phyloP scores from a whole-genome alignment of 2,888 invertebrate species.

The Papilio demoleus region DNA sequence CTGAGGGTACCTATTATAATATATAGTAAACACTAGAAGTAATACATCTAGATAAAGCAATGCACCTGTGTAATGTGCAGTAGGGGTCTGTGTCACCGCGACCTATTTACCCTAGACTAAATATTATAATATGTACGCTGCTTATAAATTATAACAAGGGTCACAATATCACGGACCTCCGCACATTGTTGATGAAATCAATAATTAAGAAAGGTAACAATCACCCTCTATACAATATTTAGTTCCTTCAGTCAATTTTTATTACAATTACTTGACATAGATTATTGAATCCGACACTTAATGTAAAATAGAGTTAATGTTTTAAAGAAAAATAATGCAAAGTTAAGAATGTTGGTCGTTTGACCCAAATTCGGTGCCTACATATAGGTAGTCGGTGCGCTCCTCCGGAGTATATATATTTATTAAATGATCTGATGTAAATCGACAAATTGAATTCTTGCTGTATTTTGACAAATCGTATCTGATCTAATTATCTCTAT shows the following conservation, averaged over 20 bases:
- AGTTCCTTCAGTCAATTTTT: too few relatives aligned
- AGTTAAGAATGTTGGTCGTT: too few relatives aligned
- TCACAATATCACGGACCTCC: background rate
- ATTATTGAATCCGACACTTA: too few relatives aligned
- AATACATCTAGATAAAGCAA: conserved; percentile 14
- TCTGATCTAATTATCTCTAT: conserved; percentile 45
- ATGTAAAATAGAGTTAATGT: background rate
- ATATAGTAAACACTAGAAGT: conserved; percentile 21
- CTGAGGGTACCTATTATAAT: conserved; percentile 23
- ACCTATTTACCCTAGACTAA: conserved; percentile 4
- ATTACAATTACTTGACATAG: too few relatives aligned
- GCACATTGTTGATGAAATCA: background rate
- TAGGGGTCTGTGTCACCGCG: conserved; percentile 42
- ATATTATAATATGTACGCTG: background rate
- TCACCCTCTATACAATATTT: too few relatives aligned
- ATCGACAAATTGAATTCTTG: background rate
- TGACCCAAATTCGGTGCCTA: too few relatives aligned
- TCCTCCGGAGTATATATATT: too few relatives aligned
- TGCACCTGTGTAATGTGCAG: conserved; percentile 2
- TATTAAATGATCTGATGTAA: background rate
- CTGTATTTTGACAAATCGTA: background rate
- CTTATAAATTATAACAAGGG: background rate
- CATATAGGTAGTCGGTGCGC: too few relatives aligned
- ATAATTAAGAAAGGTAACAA: background rate
- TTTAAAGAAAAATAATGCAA: background rate